Evolutionary conservation across 2,113 vertebrate genomes (phyloP).

Genomic region (Solea solea): DNA sequence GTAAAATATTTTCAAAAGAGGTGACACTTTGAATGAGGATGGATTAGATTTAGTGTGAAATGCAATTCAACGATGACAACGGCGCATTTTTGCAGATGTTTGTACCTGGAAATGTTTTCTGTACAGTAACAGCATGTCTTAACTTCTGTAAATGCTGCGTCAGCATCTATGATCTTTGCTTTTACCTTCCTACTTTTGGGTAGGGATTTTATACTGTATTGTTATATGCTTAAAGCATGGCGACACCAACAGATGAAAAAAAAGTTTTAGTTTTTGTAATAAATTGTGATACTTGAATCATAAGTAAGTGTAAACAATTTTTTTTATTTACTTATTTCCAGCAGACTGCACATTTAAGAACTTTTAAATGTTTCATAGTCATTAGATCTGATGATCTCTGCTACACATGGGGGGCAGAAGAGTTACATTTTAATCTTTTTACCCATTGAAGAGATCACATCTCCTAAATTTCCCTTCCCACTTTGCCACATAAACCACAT

Average conservation of each 20-base stretch:
- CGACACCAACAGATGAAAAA: slow-evolving; percentile 79
- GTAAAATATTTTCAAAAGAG: slow-evolving; percentile 57
- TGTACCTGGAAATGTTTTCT: slow-evolving; percentile 80
- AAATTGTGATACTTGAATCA: slow-evolving; percentile 85
- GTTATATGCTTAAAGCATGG: slow-evolving; percentile 86
- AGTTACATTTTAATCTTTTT: too few species aligned
- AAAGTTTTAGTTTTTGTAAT: slow-evolving; percentile 85
- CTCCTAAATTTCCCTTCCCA: too few species aligned
- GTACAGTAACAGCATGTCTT: slow-evolving; percentile 85
- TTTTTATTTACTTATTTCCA: slow-evolving; percentile 22
- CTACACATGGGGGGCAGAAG: too few species aligned
- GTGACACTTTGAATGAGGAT: slow-evolving; percentile 47
- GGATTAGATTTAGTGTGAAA: slow-evolving; percentile 54
- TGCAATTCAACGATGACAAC: slow-evolving; percentile 60
- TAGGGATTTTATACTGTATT: slow-evolving; percentile 84
- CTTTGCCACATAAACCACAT: too few species aligned
- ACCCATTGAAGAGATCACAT: too few species aligned
- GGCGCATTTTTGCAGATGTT: slow-evolving; percentile 72
- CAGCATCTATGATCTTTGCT: slow-evolving; percentile 80
- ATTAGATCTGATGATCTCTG: neutral
- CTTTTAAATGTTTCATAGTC: too few species aligned
- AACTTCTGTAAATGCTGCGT: slow-evolving; percentile 79
- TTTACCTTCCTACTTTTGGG: slow-evolving; percentile 77
- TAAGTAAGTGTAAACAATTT: slow-evolving; percentile 35
- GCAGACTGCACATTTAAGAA: neutral